A percentile compares a stretch with the other conserved stretches of the same genome.
Evolutionary conservation across 1,140 invertebrate genomes (phyloP).

Genomic region (Platyura marginata): DNA sequence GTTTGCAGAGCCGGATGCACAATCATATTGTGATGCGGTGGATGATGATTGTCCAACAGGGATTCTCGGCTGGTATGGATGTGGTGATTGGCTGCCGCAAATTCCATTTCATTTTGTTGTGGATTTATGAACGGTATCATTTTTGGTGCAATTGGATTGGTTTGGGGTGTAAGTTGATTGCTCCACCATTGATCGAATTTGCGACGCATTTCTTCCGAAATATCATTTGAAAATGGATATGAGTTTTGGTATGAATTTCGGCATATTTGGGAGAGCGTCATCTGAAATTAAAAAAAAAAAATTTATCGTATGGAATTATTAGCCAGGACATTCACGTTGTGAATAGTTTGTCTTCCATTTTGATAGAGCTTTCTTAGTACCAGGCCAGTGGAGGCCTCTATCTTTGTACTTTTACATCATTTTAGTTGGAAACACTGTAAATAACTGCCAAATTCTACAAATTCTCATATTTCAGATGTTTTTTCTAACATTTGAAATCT

Average conservation of each 20-base stretch:
- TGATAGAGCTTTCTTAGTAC: no score
- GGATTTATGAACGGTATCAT: slow-evolving; percentile 23
- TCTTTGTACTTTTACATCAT: no score
- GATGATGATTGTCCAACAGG: slow-evolving; percentile 3
- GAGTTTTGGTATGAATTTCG: slow-evolving; percentile 40
- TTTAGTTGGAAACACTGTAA: no score
- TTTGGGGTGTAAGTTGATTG: slow-evolving; percentile 37
- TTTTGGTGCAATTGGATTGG: slow-evolving; percentile 23
- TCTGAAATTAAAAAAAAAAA: slow-evolving; percentile 32
- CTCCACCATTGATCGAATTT: slow-evolving; percentile 64
- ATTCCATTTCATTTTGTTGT: slow-evolving; percentile 19
- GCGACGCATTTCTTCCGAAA: slow-evolving; percentile 51
- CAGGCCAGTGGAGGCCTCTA: no score
- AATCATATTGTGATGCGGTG: slow-evolving; percentile 15
- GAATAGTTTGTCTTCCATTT: no score
- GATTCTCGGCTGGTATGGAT: slow-evolving; percentile 1
- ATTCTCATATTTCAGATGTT: no score
- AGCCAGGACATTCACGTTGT: no score
- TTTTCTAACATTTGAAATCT: no score
- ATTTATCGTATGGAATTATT: no score
- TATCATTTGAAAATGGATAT: slow-evolving; percentile 37
- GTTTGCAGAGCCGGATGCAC: slow-evolving; percentile 50
- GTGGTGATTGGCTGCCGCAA: slow-evolving; percentile 20
- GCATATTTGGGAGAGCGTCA: slow-evolving; percentile 56
- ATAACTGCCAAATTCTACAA: no score